Conservation (phyloP, 2,797 vertebrate species). For the Syndactyla subalaris region DNA sequence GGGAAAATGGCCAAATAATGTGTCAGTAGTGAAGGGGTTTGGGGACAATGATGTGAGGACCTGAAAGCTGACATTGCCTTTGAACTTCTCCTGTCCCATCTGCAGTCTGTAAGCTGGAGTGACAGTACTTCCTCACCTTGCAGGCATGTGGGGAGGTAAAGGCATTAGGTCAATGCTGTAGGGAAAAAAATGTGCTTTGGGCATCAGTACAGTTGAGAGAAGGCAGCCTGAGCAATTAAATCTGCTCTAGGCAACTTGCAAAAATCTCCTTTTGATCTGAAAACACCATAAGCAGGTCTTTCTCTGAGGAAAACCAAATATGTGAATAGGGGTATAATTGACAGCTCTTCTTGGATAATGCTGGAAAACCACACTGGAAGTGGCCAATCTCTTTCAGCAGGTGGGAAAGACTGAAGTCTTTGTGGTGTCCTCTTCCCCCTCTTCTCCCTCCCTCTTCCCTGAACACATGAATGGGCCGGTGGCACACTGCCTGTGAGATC, state of each 20-base stretch:
- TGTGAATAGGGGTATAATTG: accelerated
- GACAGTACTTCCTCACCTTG: not conserved
- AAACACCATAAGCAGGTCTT: not conserved
- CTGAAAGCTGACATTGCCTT: not conserved
- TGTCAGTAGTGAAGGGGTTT: not conserved
- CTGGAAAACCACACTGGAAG: not conserved
- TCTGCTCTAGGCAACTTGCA: not conserved
- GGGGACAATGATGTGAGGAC: not conserved
- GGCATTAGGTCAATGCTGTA: not conserved
- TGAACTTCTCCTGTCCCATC: not conserved
- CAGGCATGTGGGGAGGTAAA: accelerated
- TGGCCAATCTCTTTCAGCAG: not conserved
- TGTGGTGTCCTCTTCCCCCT: no score
- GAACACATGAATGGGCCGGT: not conserved
- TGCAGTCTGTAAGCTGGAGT: not conserved
- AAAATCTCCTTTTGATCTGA: not conserved
- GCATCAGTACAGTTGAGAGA: not conserved
- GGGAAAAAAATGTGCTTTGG: not conserved
- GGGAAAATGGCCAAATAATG: not conserved
- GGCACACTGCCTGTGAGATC: not conserved
- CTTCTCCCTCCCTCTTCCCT: not conserved
- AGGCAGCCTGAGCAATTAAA: not conserved
- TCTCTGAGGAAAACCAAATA: not conserved
- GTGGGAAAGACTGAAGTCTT: not conserved
- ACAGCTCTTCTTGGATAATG: not conserved